Conservation (phyloP, 1,140 invertebrate species). For the Zaprionus nigranus region DNA sequence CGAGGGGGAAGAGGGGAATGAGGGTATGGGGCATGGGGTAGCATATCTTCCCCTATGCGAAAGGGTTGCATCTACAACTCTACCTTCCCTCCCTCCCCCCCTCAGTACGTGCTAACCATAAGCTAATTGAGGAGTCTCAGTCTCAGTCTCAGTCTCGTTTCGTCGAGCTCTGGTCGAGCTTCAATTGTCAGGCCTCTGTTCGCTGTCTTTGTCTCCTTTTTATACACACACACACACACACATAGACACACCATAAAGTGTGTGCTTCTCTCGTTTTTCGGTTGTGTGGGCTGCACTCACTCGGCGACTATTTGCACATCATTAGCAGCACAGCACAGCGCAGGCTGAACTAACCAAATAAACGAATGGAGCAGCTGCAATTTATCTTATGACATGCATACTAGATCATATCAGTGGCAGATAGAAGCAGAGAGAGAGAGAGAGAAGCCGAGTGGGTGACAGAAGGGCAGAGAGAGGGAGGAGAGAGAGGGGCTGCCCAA, state of each 20-base stretch:
- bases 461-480: not conserved
- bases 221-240: not conserved
- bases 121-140: constrained; percentile 65
- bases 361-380: constrained; percentile 26
- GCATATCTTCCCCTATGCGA: constrained; percentile 38
- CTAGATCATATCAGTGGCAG: not conserved
- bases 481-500: not conserved
- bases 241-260: too few relatives aligned
- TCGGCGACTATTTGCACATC: constrained; percentile 70
- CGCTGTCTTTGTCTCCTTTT: not conserved
- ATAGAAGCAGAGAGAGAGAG: not conserved
- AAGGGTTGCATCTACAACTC: constrained; percentile 36
- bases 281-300: constrained; percentile 26
- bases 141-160: constrained; percentile 13
- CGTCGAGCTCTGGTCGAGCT: constrained; percentile 10
- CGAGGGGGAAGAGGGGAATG: not conserved
- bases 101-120: constrained; percentile 14
- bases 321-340: constrained; percentile 50
- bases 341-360: constrained; percentile 37
- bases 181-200: constrained; percentile 31
- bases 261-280: constrained; percentile 15
- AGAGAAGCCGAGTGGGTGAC: too few relatives aligned
- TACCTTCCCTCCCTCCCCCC: not conserved
- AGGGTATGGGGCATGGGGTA: not conserved
- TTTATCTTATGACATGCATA: constrained; percentile 28